Evolutionary conservation across 2,888 invertebrate species (phyloP).

Genomic region (Drosophila nigritarsus): DNA sequence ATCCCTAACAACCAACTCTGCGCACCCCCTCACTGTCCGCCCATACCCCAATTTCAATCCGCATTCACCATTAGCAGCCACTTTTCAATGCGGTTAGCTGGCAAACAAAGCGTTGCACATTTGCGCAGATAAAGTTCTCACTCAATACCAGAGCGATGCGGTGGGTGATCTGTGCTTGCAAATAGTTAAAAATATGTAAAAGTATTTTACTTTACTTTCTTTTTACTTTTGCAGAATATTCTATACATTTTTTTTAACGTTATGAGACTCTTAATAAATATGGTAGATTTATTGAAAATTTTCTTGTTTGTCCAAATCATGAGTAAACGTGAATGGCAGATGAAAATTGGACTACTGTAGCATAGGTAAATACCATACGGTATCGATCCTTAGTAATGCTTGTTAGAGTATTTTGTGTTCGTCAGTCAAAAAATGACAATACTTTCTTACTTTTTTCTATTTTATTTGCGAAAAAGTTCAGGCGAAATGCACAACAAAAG

Average conservation of each 20-base stretch:
- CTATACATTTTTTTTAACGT: not conserved
- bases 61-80: constrained; percentile 80
- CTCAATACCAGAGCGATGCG: constrained; percentile 55
- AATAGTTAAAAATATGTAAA: constrained; percentile 79
- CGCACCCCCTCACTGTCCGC: not conserved
- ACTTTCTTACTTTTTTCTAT: constrained; percentile 32
- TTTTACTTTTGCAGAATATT: constrained; percentile 16
- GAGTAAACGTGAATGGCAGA: not conserved
- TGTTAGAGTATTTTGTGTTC: constrained; percentile 38
- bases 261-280: not conserved
- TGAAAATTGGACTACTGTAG: not conserved
- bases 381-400: not conserved
- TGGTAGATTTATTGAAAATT: not conserved
- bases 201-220: constrained; percentile 62
- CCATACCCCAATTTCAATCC: constrained; percentile 45
- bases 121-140: constrained; percentile 76
- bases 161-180: constrained; percentile 11
- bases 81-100: constrained; percentile 79
- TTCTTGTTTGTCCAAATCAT: not conserved
- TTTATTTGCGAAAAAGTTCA: constrained; percentile 76
- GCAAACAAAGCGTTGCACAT: constrained; percentile 81
- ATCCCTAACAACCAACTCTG: constrained; percentile 6
- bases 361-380: not conserved
- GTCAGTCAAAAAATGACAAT: constrained; percentile 1
- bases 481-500: constrained; percentile 77